Evolutionary conservation across 2,113 vertebrate genomes (phyloP).

Genomic region (Scalopus aquaticus): DNA sequence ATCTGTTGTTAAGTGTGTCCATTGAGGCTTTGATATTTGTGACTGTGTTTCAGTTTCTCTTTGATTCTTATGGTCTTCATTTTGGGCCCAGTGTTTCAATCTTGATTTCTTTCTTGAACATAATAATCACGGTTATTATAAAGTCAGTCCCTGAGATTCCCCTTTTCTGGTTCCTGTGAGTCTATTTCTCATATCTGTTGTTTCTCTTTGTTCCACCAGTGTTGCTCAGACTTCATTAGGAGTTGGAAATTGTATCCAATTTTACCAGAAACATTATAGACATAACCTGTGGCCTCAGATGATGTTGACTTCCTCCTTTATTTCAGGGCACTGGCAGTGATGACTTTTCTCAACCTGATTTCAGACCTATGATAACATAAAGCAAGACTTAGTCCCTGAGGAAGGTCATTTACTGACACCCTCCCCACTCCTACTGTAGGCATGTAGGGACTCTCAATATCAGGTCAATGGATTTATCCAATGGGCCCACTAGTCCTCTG

Average conservation of each 20-base stretch:
- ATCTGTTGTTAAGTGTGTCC: not conserved
- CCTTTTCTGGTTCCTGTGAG: not conserved
- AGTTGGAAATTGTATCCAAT: not conserved
- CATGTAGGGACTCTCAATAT: fast-evolving
- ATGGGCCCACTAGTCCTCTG: too few relatives aligned
- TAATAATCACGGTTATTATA: not conserved
- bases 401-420: not conserved
- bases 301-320: not conserved
- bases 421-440: not conserved
- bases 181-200: not conserved
- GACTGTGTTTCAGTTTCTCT: not conserved
- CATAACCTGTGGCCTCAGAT: not conserved
- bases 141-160: not conserved
- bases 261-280: not conserved
- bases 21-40: not conserved
- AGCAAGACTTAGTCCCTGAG: not conserved
- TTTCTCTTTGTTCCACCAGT: not conserved
- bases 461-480: too few relatives aligned
- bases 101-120: not conserved
- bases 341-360: not conserved
- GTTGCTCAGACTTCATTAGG: not conserved
- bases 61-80: not conserved
- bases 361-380: not conserved
- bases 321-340: not conserved
- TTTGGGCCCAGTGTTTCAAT: not conserved